Evolutionary conservation across 2,113 vertebrate genomes (phyloP).

Genomic region (Nibea albiflora): DNA sequence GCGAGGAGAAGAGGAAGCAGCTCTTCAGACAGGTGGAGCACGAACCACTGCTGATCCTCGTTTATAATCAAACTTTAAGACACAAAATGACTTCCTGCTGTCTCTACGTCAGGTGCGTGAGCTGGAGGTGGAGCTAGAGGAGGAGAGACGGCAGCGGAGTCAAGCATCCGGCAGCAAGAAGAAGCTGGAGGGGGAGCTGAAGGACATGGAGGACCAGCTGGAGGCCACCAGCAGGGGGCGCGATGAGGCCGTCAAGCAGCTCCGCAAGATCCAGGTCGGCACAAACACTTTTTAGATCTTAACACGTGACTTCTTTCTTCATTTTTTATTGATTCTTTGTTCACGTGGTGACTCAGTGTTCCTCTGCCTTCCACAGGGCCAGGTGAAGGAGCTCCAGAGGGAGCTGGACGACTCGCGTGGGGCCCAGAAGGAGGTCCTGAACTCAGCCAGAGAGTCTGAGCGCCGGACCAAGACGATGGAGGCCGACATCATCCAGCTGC

Average conservation of each 20-base stretch:
- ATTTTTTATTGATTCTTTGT: too few species aligned
- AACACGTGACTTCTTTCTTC: too few species aligned
- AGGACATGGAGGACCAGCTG: conserved; percentile 92
- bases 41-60: too few species aligned
- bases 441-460: conserved; percentile 91
- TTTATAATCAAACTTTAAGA: too few species aligned
- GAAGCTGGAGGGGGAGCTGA: conserved; percentile 94
- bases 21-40: conserved; percentile 91
- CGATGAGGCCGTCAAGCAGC: conserved; percentile 94
- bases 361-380: conserved; percentile 81
- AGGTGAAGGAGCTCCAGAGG: conserved; percentile 94
- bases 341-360: too few species aligned
- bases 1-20: conserved; percentile 92
- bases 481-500: conserved; percentile 90
- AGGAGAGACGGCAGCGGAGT: conserved; percentile 91
- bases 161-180: conserved; percentile 87
- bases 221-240: conserved; percentile 88
- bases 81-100: background rate
- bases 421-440: conserved; percentile 90
- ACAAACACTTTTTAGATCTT: background rate
- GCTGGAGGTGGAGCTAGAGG: conserved; percentile 93
- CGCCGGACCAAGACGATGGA: conserved; percentile 91
- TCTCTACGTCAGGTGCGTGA: conserved; percentile 87
- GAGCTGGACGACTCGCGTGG: conserved; percentile 92
- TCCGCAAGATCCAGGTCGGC: conserved; percentile 91